These are phyloP conservation scores for Ornithorhynchus anatinus DNA, from an alignment of 2,113 vertebrate species.

Conservation along the genomic window DNA sequence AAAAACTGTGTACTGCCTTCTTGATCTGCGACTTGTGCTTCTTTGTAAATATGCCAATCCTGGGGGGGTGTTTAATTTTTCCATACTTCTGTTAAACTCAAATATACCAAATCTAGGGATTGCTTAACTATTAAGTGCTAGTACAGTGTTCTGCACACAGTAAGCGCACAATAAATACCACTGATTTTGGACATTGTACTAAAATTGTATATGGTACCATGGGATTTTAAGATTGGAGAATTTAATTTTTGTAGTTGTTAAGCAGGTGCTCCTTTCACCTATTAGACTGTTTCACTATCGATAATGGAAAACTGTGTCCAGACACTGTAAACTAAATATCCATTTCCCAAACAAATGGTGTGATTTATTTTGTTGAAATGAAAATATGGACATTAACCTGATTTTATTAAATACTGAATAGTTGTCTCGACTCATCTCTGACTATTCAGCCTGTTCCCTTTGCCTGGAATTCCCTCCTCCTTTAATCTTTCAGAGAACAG, in stretches of 20 bases:
- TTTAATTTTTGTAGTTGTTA: fast-evolving
- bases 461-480: too few relatives aligned
- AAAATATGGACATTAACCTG: too few relatives aligned
- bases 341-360: fast-evolving
- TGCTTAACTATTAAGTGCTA: background rate
- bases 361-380: fast-evolving
- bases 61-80: background rate
- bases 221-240: background rate
- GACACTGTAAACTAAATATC: fast-evolving
- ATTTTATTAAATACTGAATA: too few relatives aligned
- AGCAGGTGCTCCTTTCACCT: background rate
- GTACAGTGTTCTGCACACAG: too few relatives aligned
- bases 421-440: too few relatives aligned
- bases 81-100: background rate
- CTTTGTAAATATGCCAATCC: background rate
- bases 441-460: too few relatives aligned
- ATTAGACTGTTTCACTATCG: background rate
- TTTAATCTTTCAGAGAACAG: too few relatives aligned
- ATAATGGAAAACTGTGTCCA: fast-evolving
- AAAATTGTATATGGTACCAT: fast-evolving
- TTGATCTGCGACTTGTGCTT: background rate
- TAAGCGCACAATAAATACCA: too few relatives aligned
- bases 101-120: background rate
- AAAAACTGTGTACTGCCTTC: background rate
- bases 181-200: background rate